Conservation (phyloP, 2,113 vertebrate genomes). For the Ranitomeya imitator region DNA sequence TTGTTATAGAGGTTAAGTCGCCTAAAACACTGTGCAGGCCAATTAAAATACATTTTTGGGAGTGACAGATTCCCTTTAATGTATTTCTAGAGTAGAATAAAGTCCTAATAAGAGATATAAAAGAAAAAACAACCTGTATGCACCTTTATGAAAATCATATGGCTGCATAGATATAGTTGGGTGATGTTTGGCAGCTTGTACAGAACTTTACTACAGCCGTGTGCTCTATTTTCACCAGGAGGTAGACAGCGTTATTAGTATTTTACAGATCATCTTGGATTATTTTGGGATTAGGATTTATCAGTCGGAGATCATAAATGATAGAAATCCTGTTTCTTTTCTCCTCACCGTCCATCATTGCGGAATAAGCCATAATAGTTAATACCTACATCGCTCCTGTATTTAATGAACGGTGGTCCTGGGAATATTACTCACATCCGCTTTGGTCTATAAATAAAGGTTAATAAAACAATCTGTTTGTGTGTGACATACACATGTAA, state of each 20-base stretch:
- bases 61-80: too few relatives aligned
- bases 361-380: background rate
- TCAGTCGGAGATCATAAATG: background rate
- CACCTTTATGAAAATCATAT: too few relatives aligned
- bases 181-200: background rate
- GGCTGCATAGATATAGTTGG: background rate
- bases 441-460: constrained; percentile 13
- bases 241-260: constrained; percentile 12
- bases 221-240: background rate
- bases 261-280: constrained; percentile 7
- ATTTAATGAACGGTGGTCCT: background rate
- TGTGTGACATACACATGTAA: constrained; percentile 34
- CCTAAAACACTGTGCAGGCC: too few relatives aligned
- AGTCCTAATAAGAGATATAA: too few relatives aligned
- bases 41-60: too few relatives aligned
- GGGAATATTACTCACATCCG: background rate
- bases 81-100: too few relatives aligned
- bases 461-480: constrained; percentile 33
- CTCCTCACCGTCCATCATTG: background rate
- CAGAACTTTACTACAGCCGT: background rate
- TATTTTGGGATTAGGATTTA: constrained; percentile 17
- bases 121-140: too few relatives aligned
- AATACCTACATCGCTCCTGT: background rate
- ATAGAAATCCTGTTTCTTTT: constrained; percentile 3
- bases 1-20: too few relatives aligned